A percentile compares a stretch with the other conserved stretches of the same genome.
These are phyloP conservation scores for Troides oblongomaculatus DNA, from an alignment of 2,888 invertebrate genomes.

Conservation along the genomic window DNA sequence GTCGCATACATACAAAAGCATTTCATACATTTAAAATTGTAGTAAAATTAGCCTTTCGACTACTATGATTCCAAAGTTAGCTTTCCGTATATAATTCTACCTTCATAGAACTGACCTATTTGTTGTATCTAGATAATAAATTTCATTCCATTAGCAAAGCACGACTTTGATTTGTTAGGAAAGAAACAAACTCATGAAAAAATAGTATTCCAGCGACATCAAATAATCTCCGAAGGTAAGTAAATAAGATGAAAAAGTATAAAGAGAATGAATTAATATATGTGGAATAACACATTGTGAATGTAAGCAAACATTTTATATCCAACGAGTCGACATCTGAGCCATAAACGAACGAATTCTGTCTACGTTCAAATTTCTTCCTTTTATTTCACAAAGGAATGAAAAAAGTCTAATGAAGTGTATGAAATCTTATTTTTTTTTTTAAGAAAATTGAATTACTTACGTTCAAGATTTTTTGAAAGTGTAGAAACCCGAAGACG, in stretches of 20 bases:
- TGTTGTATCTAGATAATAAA: neutral
- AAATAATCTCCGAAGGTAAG: neutral
- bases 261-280: neutral
- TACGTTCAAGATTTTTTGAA: neutral
- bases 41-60: no score
- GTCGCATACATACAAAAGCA: no score
- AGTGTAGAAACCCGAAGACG: neutral
- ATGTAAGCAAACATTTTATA: neutral
- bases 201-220: neutral
- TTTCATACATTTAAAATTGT: no score
- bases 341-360: neutral
- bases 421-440: neutral
- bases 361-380: neutral
- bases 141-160: neutral
- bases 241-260: neutral
- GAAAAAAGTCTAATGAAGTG: neutral
- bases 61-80: no score
- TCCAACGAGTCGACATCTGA: neutral
- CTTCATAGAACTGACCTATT: no score
- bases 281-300: neutral
- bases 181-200: neutral
- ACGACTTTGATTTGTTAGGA: neutral
- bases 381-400: neutral
- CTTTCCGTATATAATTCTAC: no score
- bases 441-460: neutral